Evolutionary conservation across 2,888 invertebrate species (phyloP).

Genomic region (Hydrotaea diabolus): DNA sequence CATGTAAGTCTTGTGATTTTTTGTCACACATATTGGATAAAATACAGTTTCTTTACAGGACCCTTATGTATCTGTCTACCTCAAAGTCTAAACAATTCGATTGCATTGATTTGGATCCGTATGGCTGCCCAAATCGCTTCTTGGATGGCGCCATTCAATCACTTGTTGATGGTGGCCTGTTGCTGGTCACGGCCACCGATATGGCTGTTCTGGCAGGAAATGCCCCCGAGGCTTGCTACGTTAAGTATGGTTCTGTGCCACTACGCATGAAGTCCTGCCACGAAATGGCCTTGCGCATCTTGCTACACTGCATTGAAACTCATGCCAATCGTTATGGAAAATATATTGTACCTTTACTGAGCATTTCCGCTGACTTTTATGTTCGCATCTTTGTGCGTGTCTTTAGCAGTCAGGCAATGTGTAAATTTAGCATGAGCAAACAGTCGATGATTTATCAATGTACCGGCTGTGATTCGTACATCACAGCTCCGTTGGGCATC

Average conservation of each 20-base stretch:
- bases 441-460: constrained; percentile 94
- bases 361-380: constrained; percentile 97
- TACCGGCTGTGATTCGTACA: constrained; percentile 91
- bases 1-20: constrained; percentile 83
- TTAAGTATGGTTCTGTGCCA: constrained; percentile 96
- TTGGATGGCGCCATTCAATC: constrained; percentile 94
- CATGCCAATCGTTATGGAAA: constrained; percentile 96
- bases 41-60: constrained; percentile 81
- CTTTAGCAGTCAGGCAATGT: constrained; percentile 89
- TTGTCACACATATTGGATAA: background rate
- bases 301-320: constrained; percentile 93
- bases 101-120: constrained; percentile 97
- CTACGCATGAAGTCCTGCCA: constrained; percentile 93
- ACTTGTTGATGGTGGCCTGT: constrained; percentile 89
- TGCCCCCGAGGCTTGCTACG: constrained; percentile 95
- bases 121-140: constrained; percentile 96
- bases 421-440: constrained; percentile 93
- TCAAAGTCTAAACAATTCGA: constrained; percentile 87
- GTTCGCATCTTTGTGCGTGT: constrained; percentile 95
- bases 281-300: constrained; percentile 97
- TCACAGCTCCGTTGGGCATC: constrained; percentile 88
- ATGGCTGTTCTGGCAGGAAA: constrained; percentile 98
- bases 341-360: constrained; percentile 94
- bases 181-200: constrained; percentile 98
- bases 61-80: constrained; percentile 91